Evolutionary conservation across 2,113 vertebrate genomes (phyloP), one percentile per base, ranked within the genome.

Genomic region (Hucho hucho): DNA sequence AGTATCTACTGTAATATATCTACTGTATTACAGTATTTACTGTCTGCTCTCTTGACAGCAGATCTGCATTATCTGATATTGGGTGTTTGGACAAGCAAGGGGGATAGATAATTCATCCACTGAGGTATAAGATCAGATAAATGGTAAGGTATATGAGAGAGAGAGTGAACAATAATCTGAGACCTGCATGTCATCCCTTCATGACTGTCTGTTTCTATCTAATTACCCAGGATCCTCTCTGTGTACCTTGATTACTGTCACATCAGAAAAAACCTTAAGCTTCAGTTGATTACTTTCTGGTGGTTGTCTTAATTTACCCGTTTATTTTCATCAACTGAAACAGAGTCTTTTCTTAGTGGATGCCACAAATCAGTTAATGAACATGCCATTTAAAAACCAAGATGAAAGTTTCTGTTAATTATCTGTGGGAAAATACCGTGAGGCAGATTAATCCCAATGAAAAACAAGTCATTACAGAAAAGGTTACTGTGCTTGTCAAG

Each of bases 351-450:
- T 83, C 78, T 73, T 77, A 79, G 37, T 56, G 12, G 77, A 89
- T 82, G 72, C 69, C 49, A 70, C 75, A 73, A 89, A 90, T 86
- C 80, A 69, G 79, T 87, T 90, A 91, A 90, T 91, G 89, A 90
- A 87, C 86, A 82, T 83, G 89, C 81, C 88, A 87, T 88, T 88
- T 87, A 88, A 89, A 9, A 88, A 89, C 80, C 80, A 87, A 88
- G 86, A 91, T 83, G 84, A 88, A 90, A 86, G 87, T 76, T 74
- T 69, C 81, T 77, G 87, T 89, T 92, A 90, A 91, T 92, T 92
- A 92, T 91, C 90, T 90, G 79, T 82, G 64, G 75, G 24, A 87
- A 89, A 86, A 77, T 83, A 87, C 87, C 61, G 82, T 64, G 7
- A 84, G 83, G 88, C 85, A 87, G 87, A 89, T 90, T 89, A 68